Base-by-base conservation (phyloP, 23 tunicate species). In the Trididemnum miniatum region DNA sequence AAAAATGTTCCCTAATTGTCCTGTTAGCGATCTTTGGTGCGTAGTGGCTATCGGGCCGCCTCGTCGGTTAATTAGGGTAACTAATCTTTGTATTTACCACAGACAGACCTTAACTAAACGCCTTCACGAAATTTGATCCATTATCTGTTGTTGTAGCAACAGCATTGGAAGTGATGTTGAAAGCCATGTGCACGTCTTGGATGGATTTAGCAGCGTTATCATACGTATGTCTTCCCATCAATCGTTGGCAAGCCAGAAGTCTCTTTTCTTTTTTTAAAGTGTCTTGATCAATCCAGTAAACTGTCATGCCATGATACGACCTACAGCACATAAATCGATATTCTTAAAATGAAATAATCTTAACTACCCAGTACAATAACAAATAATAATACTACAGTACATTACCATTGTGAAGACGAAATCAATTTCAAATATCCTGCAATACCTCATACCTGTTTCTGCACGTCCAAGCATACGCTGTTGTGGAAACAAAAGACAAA, bases 101-200 rank as follows among this genome's bases (percentile, higher is more conserved):
- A 62, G 69, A 23, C 30, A 62, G 69, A 26, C 27, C 69, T 62
- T 62, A 62, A 12, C 5, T 52, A 44, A 75, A 75, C 71, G 65
- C 71, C 26, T 78, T 51, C 34, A 78, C 49, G 71, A 52, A 51
- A 78, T 51, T 78, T 3, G 34, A 20, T 51, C 71, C 83, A 57
- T 29, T 78, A 20, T 51, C 83, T 63, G 83, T 63, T 60, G 83
- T 78, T 60, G 77, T 24, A 60, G 35, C 23, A 18, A 78, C 35
- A 52, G 24, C 35, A 29, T 57, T 78, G 71, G 65, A 35, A 34
- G 35, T 60, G 77, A 78, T 63, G 63, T 57, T 32, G 71, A 51
- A 78, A 20, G 71, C 65, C 27, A 60, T 52, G 65, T 78, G 83
- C 4, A 57, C 65, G 69, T 63, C 83, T 22, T 64, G 49, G 35